Percentiles rank a stretch among this genome's conserved stretches.
Evolutionary conservation across 1,140 invertebrate genomes (phyloP).

Genomic region (Camponotus floridanus): DNA sequence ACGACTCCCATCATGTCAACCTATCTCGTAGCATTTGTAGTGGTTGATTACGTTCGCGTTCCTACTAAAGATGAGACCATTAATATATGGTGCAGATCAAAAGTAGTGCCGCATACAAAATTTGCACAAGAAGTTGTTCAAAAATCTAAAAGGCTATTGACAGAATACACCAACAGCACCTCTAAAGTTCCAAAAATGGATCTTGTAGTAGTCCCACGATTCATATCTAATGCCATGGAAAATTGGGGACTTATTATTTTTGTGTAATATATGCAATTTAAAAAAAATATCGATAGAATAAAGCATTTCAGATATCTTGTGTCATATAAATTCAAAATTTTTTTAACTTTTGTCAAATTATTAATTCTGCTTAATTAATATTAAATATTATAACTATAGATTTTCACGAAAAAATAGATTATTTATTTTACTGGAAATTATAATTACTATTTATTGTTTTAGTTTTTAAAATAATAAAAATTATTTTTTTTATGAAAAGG

Average conservation of each 20-base stretch:
- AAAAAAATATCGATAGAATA: background rate
- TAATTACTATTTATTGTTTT: no score
- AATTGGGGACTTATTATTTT: slow-evolving; percentile 91
- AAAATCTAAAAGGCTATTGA: slow-evolving; percentile 78
- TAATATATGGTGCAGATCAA: slow-evolving; percentile 86
- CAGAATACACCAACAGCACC: slow-evolving; percentile 73
- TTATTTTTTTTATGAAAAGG: no score
- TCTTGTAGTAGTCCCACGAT: slow-evolving; percentile 92
- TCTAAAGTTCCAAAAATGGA: slow-evolving; percentile 85
- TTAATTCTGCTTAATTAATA: background rate
- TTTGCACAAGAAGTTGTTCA: slow-evolving; percentile 80
- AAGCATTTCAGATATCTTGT: background rate
- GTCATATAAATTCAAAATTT: background rate
- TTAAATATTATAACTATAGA: background rate
- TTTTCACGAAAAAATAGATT: background rate
- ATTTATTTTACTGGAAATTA: background rate
- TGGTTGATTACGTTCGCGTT: slow-evolving; percentile 88
- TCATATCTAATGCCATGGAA: slow-evolving; percentile 94
- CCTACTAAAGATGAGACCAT: slow-evolving; percentile 77
- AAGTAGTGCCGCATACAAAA: slow-evolving; percentile 86
- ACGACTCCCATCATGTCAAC: slow-evolving; percentile 89
- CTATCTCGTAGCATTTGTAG: slow-evolving; percentile 91
- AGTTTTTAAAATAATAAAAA: no score
- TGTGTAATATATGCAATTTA: slow-evolving; percentile 81
- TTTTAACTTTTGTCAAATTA: background rate